These are phyloP conservation scores for Tachycineta bicolor DNA, from an alignment of 2,113 vertebrate species.

Conservation along the genomic window DNA sequence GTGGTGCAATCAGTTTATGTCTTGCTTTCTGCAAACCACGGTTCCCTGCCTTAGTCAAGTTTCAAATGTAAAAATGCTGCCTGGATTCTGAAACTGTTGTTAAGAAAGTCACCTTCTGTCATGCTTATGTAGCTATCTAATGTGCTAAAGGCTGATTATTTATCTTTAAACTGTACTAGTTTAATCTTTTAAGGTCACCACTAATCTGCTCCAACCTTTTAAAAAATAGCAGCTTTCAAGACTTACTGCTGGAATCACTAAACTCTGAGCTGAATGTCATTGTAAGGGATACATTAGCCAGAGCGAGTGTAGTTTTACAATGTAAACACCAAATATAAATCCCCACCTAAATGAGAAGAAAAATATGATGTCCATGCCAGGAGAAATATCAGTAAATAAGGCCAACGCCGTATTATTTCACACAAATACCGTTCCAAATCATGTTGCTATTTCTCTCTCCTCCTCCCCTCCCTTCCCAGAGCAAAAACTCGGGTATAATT, in stretches of 20 bases:
- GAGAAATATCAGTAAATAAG: slow-evolving; percentile 29
- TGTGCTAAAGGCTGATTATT: slow-evolving; percentile 69
- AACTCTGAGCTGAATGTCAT: slow-evolving; percentile 57
- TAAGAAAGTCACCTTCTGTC: slow-evolving; percentile 75
- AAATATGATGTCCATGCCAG: slow-evolving; percentile 32
- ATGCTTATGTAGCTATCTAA: slow-evolving; percentile 70
- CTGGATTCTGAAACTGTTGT: slow-evolving; percentile 41
- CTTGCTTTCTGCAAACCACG: slow-evolving; percentile 48
- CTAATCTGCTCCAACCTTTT: slow-evolving; percentile 69
- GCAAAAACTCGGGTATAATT: slow-evolving; percentile 51
- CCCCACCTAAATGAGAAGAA: slow-evolving; percentile 57
- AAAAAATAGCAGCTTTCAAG: slow-evolving; percentile 72
- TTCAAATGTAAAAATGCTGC: slow-evolving; percentile 67
- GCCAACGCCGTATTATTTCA: not conserved
- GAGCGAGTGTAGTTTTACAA: slow-evolving; percentile 46
- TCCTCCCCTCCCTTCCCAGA: not conserved
- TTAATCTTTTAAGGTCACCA: slow-evolving; percentile 70
- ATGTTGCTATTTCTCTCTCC: not conserved
- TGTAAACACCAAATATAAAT: slow-evolving; percentile 65
- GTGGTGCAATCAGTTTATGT: slow-evolving; percentile 60
- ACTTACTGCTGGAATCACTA: slow-evolving; percentile 55
- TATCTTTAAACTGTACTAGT: slow-evolving; percentile 71
- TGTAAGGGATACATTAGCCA: slow-evolving; percentile 53
- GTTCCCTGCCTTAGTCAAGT: slow-evolving; percentile 27
- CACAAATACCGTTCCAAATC: not conserved